Evolutionary conservation across 2,888 invertebrate species (phyloP).

Genomic region (Melinaea menophilus): DNA sequence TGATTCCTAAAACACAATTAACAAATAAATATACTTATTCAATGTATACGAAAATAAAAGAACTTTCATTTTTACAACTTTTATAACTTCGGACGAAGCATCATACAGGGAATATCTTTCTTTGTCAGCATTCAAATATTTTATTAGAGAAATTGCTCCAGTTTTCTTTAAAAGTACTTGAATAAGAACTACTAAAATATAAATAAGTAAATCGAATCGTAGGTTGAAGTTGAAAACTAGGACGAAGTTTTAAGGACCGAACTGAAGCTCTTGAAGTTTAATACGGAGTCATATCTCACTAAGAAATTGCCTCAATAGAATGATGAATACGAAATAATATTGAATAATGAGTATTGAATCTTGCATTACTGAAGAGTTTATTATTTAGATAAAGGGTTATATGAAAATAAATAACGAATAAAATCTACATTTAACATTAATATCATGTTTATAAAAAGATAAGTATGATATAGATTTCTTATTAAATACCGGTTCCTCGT

Average conservation of each 20-base stretch:
- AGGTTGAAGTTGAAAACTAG: constrained; percentile 16
- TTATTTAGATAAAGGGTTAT: too few species aligned
- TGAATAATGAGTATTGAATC: background rate
- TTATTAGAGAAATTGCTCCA: background rate
- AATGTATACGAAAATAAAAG: too few species aligned
- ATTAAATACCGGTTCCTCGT: constrained; percentile 82
- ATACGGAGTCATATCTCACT: constrained; percentile 17
- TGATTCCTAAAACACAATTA: too few species aligned
- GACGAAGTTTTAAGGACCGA: constrained; percentile 24
- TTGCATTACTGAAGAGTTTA: too few species aligned
- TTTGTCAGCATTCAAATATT: constrained; percentile 3
- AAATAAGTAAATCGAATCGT: constrained; percentile 11
- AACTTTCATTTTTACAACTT: too few species aligned
- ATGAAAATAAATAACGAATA: too few species aligned
- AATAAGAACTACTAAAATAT: constrained; percentile 4
- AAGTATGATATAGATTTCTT: background rate
- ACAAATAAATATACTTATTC: too few species aligned
- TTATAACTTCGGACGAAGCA: background rate
- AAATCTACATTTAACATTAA: too few species aligned
- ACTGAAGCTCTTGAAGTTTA: constrained; percentile 23
- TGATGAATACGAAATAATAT: constrained; percentile 6
- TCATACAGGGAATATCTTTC: background rate
- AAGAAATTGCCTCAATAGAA: constrained; percentile 19
- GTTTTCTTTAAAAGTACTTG: constrained; percentile 2
- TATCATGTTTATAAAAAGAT: too few species aligned